Evolutionary conservation across 2,797 vertebrate genomes (phyloP).

Genomic region (Cyclura pinguis): DNA sequence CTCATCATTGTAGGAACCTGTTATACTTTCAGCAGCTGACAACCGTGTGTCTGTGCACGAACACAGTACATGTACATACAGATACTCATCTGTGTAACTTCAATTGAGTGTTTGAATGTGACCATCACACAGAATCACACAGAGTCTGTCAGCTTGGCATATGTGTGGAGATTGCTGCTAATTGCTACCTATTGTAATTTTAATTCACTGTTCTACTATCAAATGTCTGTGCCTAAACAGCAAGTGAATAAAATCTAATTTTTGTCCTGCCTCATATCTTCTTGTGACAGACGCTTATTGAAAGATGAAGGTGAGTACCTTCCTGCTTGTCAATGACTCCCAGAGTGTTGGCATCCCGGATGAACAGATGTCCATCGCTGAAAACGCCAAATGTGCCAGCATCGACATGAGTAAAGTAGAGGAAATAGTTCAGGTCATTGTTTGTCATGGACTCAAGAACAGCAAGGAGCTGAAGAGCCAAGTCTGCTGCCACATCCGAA

Average conservation of each 20-base stretch:
- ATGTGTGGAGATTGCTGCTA: not conserved
- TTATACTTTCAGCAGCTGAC: not conserved
- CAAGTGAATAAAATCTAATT: conserved; percentile 29
- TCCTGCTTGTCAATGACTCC: conserved; percentile 87
- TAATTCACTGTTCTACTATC: conserved; percentile 33
- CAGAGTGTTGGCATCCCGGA: conserved; percentile 84
- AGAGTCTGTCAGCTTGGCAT: not conserved
- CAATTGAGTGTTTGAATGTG: not conserved
- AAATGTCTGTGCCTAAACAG: not conserved
- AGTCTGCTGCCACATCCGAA: conserved; percentile 78
- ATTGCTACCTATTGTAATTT: rapidly evolving
- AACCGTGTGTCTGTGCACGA: not conserved
- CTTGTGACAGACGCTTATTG: conserved; percentile 55
- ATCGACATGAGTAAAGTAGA: conserved; percentile 83
- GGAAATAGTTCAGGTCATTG: conserved; percentile 86
- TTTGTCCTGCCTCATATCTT: conserved; percentile 1
- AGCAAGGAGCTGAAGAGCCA: conserved; percentile 84
- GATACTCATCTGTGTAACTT: not conserved
- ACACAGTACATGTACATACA: not conserved
- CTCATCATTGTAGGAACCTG: not conserved
- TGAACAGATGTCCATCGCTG: conserved; percentile 84
- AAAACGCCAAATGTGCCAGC: conserved; percentile 84
- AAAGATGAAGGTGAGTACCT: conserved; percentile 78
- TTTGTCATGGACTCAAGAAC: conserved; percentile 81
- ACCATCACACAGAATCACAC: not conserved